Conservation (phyloP, 1,140 invertebrate species). For the Drosophila bocki region DNA sequence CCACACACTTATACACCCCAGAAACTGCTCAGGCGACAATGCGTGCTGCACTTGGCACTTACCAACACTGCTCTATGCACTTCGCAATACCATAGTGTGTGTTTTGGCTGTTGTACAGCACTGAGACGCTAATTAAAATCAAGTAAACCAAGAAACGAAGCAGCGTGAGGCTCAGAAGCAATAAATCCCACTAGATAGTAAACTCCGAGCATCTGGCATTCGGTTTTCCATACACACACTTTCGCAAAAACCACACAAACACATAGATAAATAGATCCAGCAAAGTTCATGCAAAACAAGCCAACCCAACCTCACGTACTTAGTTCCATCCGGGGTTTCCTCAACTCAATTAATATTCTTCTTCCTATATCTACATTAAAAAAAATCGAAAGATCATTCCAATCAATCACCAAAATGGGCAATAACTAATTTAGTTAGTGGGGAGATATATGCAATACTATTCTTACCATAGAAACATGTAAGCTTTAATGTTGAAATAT, state of each 20-base stretch:
- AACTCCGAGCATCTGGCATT: slow-evolving; percentile 44
- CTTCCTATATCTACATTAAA: slow-evolving; percentile 38
- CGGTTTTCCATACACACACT: slow-evolving; percentile 37
- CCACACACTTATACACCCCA: slow-evolving; percentile 29
- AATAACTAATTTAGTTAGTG: slow-evolving; percentile 63
- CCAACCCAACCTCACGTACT: slow-evolving; percentile 53
- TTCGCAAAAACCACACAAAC: slow-evolving; percentile 13
- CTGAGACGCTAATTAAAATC: slow-evolving; percentile 9
- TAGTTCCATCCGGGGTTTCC: slow-evolving; percentile 35
- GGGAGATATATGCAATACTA: slow-evolving; percentile 60
- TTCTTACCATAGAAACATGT: slow-evolving; percentile 56
- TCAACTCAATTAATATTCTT: slow-evolving; percentile 39
- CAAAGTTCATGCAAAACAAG: slow-evolving; percentile 77
- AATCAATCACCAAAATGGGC: slow-evolving; percentile 62
- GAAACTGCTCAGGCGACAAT: slow-evolving; percentile 29
- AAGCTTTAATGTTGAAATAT: slow-evolving; percentile 67
- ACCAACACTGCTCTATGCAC: slow-evolving; percentile 27
- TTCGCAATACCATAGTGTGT: slow-evolving; percentile 34
- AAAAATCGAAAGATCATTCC: slow-evolving; percentile 65
- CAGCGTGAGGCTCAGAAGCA: slow-evolving; percentile 41
- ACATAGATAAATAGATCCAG: slow-evolving; percentile 38
- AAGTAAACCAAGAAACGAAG: slow-evolving; percentile 17
- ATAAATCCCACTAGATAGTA: slow-evolving; percentile 44
- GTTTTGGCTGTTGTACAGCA: slow-evolving; percentile 41
- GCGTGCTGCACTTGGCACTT: slow-evolving; percentile 45